Evolutionary conservation across 1,140 invertebrate genomes (phyloP).

Genomic region (Drosophila biarmipes): DNA sequence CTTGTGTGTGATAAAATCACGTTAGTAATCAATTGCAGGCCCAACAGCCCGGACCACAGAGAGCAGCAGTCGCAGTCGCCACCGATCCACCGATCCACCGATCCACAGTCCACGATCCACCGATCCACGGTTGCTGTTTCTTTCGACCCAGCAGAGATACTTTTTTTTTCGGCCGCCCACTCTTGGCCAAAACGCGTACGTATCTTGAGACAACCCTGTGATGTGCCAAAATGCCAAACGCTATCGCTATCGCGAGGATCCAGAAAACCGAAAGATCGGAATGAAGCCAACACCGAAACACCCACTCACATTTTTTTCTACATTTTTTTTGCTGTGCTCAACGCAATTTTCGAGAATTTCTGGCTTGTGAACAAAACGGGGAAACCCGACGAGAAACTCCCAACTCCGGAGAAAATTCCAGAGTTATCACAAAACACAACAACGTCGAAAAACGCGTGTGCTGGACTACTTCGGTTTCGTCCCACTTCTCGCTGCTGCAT

Average conservation of each 20-base stretch:
- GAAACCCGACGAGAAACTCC: constrained; percentile 2
- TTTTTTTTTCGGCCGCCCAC: constrained; percentile 26
- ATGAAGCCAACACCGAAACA: not conserved
- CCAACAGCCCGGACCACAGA: constrained; percentile 80
- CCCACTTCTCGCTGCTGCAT: constrained; percentile 39
- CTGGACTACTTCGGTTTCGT: constrained; percentile 42
- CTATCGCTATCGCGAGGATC: constrained; percentile 22
- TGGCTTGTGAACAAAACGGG: constrained; percentile 16
- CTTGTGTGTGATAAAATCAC: constrained; percentile 84
- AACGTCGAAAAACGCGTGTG: constrained; percentile 53
- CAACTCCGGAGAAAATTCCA: constrained; percentile 5
- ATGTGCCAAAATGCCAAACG: constrained; percentile 23
- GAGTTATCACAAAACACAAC: not conserved
- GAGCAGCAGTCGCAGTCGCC: constrained; percentile 48
- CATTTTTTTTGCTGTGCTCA: constrained; percentile 35
- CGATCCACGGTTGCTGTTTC: constrained; percentile 6
- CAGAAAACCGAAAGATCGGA: constrained; percentile 4
- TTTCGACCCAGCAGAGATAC: not conserved
- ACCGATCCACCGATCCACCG: constrained; percentile 31
- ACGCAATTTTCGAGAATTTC: not conserved
- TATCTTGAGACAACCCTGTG: constrained; percentile 18
- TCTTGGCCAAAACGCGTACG: constrained; percentile 41
- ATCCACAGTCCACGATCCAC: constrained; percentile 16
- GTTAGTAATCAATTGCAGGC: constrained; percentile 84
- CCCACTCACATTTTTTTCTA: constrained; percentile 23